Base-by-base conservation (phyloP, 2,113 vertebrate species). In the Sceloporus undulatus region DNA sequence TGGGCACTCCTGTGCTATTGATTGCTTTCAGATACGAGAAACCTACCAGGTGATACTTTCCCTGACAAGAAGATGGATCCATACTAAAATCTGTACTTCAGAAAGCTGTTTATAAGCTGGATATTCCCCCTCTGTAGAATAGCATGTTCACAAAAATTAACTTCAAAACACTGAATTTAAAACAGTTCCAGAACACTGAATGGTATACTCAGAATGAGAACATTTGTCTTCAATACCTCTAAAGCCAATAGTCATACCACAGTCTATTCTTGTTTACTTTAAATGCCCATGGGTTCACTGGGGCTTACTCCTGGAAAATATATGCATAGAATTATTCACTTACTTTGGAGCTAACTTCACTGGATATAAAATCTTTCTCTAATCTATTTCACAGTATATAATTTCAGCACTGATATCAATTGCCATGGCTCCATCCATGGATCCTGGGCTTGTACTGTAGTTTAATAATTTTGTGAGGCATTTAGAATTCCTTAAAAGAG, bases 211-310 rank as follows among this genome's bases (percentile, higher is more conserved):
- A 52, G 40, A 78, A 73, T 54, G 66, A 48, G 21, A 54, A 87
- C 66, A 56, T 7, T 16, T 7, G 16, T 7, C 68, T 13, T 75
- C 48, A 34, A 42, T 56, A 66, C 2, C n/a, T 16, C 75, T 74
- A 59, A 94, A 48, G 65, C 19, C 80, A 85, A 27, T 19, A 82
- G 86, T 77, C 74, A 16, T 13, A 27, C 7, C 4, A 79, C 81
- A 82, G 3, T 42, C 62, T 27, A 48, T 48, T 48, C 48, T 48
- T 48, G 48, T 48, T 48, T 48, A 48, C 48, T 48, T 48, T 5
- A 48, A 48, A 48, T 48, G 48, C 48, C 48, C 48, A 48, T 48
- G 48, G 48, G 48, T 7, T 48, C 48, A 48, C 7, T 48, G 48
- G 48, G 48, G 7, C 48, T 48, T 48, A 48, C 48, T 48, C 48